Evolutionary conservation across 1,140 invertebrate species (phyloP), one percentile per base, ranked within the genome.

Genomic region (Drosophila sp.): DNA sequence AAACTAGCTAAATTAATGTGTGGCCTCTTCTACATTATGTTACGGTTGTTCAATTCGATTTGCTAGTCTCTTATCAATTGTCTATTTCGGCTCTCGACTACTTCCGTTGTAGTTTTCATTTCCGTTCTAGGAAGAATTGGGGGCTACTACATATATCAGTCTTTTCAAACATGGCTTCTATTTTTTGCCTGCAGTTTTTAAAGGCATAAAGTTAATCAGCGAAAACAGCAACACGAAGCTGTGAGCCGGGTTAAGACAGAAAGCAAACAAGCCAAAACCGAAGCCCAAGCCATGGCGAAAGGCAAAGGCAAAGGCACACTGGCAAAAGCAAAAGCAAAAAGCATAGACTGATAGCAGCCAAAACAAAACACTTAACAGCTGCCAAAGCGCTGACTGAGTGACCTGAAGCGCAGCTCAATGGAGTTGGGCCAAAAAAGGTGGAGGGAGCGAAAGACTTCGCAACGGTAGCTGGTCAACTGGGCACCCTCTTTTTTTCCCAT

Each of bases 331-430:
- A 35, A 33, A 40, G 62, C 50, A 32, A 58, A 40, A 47, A 25
- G 32, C 54, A 55, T 44, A 65, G 72, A 70, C 64, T 64, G 56
- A 60, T 65, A 35, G 68, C 66, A 71, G 76, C 54, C 69, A 76
- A 74, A 84, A 84, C 72, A 80, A 83, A 78, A 70, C 84, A 90
- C 76, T 77, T 83, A 72, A 79, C 83, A 72, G 70, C 66, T 79
- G 70, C 60, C 64, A 78, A 74, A 79, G 78, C 76, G 74, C 73
- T 81, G 81, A 78, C 82, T 86, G 81, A 85, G 79, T 87, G 74
- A 86, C 82, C 81, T 82, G 82, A 56, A 85, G 82, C 70, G 67
- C 66, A 56, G 60, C 71, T 44, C 25, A 38, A 35, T 50, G 10
- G 11, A 44, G 29, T 27, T 11, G 32, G 62, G 35, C 35, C 35